phyloP scores from a whole-genome alignment of 2,797 vertebrate genomes.

The Pipistrellus kuhlii region DNA sequence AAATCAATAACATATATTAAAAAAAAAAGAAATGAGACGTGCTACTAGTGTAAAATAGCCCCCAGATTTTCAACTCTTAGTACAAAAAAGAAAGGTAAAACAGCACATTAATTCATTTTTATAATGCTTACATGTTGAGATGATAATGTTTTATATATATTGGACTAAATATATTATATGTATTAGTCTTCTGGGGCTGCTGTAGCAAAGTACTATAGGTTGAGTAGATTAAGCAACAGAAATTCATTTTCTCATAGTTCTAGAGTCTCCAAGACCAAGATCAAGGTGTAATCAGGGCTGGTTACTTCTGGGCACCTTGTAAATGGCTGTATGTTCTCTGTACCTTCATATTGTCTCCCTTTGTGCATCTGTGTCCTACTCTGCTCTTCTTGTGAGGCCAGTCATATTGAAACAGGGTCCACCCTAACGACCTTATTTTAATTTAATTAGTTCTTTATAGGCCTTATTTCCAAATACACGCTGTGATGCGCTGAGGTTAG shows the following conservation, averaged over 20 bases:
- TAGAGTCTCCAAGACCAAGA: neutral
- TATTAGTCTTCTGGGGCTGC: neutral
- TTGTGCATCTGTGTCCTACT: neutral
- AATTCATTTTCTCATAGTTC: neutral
- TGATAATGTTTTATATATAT: neutral
- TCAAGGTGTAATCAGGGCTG: neutral
- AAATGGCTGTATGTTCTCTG: neutral
- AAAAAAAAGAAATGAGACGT: neutral
- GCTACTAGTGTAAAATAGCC: neutral
- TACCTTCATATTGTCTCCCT: neutral
- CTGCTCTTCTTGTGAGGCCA: neutral
- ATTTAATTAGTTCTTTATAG: neutral
- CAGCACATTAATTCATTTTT: neutral
- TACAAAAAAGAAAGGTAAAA: neutral
- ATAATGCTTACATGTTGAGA: neutral
- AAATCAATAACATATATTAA: too few relatives aligned
- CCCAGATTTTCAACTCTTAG: neutral
- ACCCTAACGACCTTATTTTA: neutral
- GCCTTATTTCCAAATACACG: neutral
- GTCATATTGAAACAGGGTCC: neutral
- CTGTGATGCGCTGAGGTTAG: neutral
- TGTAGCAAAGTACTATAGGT: neutral
- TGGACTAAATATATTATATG: neutral
- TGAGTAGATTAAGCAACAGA: neutral
- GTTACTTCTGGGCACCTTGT: neutral